Base-by-base conservation (phyloP, 2,113 vertebrate species). In the Carlito syrichta region DNA sequence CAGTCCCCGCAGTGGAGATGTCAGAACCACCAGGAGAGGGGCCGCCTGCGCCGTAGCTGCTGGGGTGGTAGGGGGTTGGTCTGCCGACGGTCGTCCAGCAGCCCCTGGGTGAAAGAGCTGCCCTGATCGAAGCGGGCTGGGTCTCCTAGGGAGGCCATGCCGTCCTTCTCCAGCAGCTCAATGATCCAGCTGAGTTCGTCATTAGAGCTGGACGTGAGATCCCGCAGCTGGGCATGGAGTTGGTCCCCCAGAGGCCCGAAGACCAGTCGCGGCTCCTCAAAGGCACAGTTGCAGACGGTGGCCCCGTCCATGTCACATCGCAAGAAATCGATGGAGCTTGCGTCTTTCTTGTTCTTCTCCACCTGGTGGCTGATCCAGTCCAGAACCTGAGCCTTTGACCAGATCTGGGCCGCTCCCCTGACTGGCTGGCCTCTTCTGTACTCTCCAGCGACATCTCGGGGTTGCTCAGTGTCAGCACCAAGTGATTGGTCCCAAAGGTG, bases 341-440 rank as follows among this genome's bases (percentile, higher is more conserved):
- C 99, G 0, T 99, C 99, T 0, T 99, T 99, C 92, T 99, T 99
- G 97, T 98, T 99, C 97, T 98, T 99, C 94, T 99, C 99, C 13
- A 99, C 99, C 0, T 99, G 99, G 98, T 99, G 99, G 76, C 99
- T 99, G 97, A 99, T 99, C 99, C 99, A 99, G 84, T 99, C 99
- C 93, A 99, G 97, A 11, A 99, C 99, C 22, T 99, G 99, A 4
- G 99, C 98, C 93, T 98, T 98, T 16, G 98, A 99, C 99, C 99
- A 99, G 96, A 96, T 98, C 94, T 99, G 98, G 0, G 99, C 73
- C 98, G 98, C 77, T 99, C 98, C 30, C 98, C 97, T n/a, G 98
- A 99, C 99, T 99, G 99, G 96, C 97, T 1, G 97, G 98, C 95
- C 98, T 99, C 98, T 76, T 98, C 97, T 97, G 97, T 54, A 84